phyloP scores from a whole-genome alignment of 2,113 vertebrate species.

The Dasypus novemcinctus region DNA sequence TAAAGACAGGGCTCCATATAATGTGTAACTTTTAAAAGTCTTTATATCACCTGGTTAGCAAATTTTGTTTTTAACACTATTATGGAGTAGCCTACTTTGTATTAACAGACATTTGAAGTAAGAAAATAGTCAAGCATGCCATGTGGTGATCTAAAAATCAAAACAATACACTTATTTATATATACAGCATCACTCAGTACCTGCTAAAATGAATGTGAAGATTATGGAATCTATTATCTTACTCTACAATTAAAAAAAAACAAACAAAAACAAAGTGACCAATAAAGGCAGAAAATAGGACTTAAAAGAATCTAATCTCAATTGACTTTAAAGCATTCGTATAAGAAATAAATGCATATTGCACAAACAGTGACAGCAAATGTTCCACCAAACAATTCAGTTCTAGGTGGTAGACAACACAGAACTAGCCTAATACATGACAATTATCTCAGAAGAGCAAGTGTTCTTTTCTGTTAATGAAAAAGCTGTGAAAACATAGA shows the following conservation, averaged over 20 bases:
- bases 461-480: slow-evolving; percentile 81
- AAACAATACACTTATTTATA: slow-evolving; percentile 89
- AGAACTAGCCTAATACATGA: slow-evolving; percentile 79
- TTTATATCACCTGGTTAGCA: slow-evolving; percentile 87
- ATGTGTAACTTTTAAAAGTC: slow-evolving; percentile 86
- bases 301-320: slow-evolving; percentile 88
- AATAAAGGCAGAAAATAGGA: slow-evolving; percentile 86
- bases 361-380: slow-evolving; percentile 98
- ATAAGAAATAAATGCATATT: slow-evolving; percentile 95
- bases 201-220: slow-evolving; percentile 98
- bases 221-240: slow-evolving; percentile 90
- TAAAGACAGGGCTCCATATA: slow-evolving; percentile 86
- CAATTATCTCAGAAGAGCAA: slow-evolving; percentile 77
- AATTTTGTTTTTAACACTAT: slow-evolving; percentile 90
- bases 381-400: slow-evolving; percentile 90
- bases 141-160: slow-evolving; percentile 93
- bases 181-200: slow-evolving; percentile 98
- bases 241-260: slow-evolving; percentile 91
- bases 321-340: slow-evolving; percentile 93
- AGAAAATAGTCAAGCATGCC: slow-evolving; percentile 93
- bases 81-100: slow-evolving; percentile 93
- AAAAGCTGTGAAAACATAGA: slow-evolving; percentile 85
- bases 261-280: slow-evolving; percentile 81
- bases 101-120: slow-evolving; percentile 92
- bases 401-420: slow-evolving; percentile 86